Base-by-base conservation (phyloP, 2,113 vertebrate genomes). In the Miniopterus natalensis region DNA sequence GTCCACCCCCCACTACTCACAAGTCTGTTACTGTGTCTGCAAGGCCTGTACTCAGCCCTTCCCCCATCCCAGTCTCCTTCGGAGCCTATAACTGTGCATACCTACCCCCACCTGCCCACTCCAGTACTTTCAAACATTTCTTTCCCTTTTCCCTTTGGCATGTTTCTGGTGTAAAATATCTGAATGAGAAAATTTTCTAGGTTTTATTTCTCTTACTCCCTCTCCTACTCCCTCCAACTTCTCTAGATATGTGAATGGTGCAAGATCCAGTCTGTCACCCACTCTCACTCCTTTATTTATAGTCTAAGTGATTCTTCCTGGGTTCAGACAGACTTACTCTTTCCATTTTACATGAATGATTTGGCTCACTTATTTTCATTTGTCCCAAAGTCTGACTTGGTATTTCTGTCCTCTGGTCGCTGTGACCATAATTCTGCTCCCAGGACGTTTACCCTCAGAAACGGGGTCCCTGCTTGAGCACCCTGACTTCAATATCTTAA, bases 261-360 rank as follows among this genome's bases (percentile, higher is more conserved):
- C 61, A 7, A 47, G 9, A 70, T 27, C 21, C 36, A 77, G 42
- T 73, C 80, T 92, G 63, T 84, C 68, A 68, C 65, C 31, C 57
- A 45, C 8, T n/a, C 71, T n/a, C 15, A 29, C 25, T 73, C 92
- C 51, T 85, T 68, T 25, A 89, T 75, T 92, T 92, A 85, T 47
- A 53, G 71, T 66, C 40, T 15, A 23, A 53, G 21, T 15, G 36
- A 84, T 21, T 47, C 49, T 74, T 61, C n/a, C 63, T 74, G 65
- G 15, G 12, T n/a, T 84, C 45, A 49, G 65, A 51, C 70, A 70
- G 71, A 84, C 66, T 83, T 49, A 77, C 31, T 18, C 63, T 73
- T 84, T 79, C 68, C 13, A 1, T 55, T 65, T 36, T 68, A 59
- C 66, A 73, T 42, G 0, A 74, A 51, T 23, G 88, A 70, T 25